Percentiles rank a stretch among this genome's conserved stretches.
These are phyloP conservation scores for Elachura formosa DNA, from an alignment of 2,113 vertebrate genomes.

Conservation along the genomic window DNA sequence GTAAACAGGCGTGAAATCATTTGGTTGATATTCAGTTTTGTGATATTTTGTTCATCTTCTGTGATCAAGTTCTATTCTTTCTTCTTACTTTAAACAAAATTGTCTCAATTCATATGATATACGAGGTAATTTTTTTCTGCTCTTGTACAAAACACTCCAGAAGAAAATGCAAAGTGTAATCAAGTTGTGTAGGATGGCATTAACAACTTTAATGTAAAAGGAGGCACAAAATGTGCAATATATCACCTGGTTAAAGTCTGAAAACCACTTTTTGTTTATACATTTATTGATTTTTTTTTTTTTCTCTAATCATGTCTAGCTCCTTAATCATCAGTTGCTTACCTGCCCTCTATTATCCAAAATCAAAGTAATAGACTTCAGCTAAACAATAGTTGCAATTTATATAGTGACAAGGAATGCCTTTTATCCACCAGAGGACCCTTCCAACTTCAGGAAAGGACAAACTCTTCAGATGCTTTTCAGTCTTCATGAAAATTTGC, in stretches of 20 bases:
- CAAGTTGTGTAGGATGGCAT: not conserved
- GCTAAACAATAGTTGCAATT: constrained; percentile 44
- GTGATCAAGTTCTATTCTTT: not conserved
- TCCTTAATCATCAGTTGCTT: constrained; percentile 35
- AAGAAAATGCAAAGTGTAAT: not conserved
- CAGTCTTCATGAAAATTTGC: not conserved
- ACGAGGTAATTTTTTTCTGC: constrained; percentile 13
- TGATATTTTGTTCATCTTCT: constrained; percentile 6
- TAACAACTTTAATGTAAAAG: constrained; percentile 24
- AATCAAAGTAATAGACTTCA: constrained; percentile 54
- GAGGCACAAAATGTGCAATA: not conserved
- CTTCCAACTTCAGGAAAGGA: not conserved
- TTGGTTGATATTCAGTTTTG: not conserved
- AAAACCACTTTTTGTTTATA: constrained; percentile 54
- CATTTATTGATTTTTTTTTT: constrained; percentile 56
- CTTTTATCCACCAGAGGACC: not conserved
- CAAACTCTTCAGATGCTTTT: not conserved
- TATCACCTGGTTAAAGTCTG: constrained; percentile 36
- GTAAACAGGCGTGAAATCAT: constrained; percentile 29
- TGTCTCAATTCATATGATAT: constrained; percentile 29
- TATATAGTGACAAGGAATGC: not conserved
- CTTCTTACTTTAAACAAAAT: not conserved
- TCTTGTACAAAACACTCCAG: not conserved
- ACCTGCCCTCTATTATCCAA: constrained; percentile 35
- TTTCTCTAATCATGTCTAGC: constrained; percentile 37